Evolutionary conservation across 2,888 invertebrate species (phyloP).

Genomic region (Macrosoma leucophasiata): DNA sequence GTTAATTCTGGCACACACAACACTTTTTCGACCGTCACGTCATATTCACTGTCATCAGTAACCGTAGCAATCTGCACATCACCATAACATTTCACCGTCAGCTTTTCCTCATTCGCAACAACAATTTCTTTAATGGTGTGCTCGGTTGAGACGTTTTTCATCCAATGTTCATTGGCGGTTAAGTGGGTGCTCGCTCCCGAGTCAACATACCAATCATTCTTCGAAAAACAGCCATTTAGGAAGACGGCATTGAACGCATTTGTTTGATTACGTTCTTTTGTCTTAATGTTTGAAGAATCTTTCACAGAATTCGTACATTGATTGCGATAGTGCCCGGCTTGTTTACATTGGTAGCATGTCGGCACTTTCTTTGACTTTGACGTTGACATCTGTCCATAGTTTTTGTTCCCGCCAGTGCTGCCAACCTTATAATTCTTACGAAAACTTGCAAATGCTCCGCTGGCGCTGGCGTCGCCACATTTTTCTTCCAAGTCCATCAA

Average conservation of each 20-base stretch:
- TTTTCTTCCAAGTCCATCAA: too few species aligned
- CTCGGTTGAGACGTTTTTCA: conserved; percentile 13
- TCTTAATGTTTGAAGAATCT: conserved; percentile 19
- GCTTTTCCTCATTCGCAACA: too few species aligned
- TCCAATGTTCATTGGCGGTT: conserved; percentile 17
- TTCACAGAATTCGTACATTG: conserved; percentile 21
- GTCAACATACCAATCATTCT: conserved; percentile 28
- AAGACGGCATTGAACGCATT: conserved; percentile 29
- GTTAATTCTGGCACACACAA: too few species aligned
- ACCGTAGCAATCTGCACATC: too few species aligned
- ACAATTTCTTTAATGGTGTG: conserved; percentile 7
- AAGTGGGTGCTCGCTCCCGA: conserved; percentile 26
- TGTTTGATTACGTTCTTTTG: conserved; percentile 18
- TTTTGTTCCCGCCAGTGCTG: too few species aligned
- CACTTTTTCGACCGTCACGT: too few species aligned
- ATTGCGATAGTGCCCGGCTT: conserved; percentile 25
- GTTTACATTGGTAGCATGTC: conserved; percentile 26
- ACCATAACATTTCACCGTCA: too few species aligned
- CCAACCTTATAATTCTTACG: too few species aligned
- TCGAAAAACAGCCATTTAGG: conserved; percentile 25
- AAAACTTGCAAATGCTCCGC: too few species aligned
- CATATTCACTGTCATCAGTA: too few species aligned
- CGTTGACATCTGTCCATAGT: too few species aligned
- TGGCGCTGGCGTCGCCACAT: too few species aligned
- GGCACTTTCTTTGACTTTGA: conserved; percentile 6